Base-by-base conservation (phyloP, 2,113 vertebrate genomes). In the Vimba vimba region DNA sequence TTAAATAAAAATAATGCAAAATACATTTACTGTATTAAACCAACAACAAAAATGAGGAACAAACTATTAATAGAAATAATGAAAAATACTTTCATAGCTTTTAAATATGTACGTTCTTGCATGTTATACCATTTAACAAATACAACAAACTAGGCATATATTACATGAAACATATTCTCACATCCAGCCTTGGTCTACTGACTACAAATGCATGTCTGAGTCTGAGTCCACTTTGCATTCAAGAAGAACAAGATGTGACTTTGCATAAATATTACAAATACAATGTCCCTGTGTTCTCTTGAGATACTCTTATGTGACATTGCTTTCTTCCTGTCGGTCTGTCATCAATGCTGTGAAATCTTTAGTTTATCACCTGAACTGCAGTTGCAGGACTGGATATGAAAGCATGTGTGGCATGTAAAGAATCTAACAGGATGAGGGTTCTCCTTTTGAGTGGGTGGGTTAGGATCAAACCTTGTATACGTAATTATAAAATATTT, bases 341-440 rank as follows among this genome's bases (percentile, higher is more conserved):
- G 36, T 43, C 36, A 39, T 69, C 68, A 69, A 4, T 69, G 19
- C 33, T 8, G 52, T 57, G 52, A 57, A 57, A 57, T 3, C 19
- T 21, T 39, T 2, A 43, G 68, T 43, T 71, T 43, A 43, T 43
- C 68, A 43, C 68, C 55, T 57, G 19, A 71, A 71, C 68, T 43
- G 68, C 68, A 23, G 19, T n/a, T 10, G 7, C 21, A 23, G 19
- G 8, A 39, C 55, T 57, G 55, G 68, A 71, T 5, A 21, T 71
- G 4, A 71, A 43, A 71, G 68, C 68, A 43, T 71, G 36, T 71
- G 4, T n/a, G 68, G 68, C 68, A 71, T 71, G 36, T 71, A 71
- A 4, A 39, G 36, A 43, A 71, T 52, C 47, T 71, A 71, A 39
- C 33, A 69, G 66, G 66, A 69, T 69, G 33, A 39, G 1, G 30